Evolutionary conservation across 2,888 invertebrate species (phyloP).

Genomic region (Brenthis ino): DNA sequence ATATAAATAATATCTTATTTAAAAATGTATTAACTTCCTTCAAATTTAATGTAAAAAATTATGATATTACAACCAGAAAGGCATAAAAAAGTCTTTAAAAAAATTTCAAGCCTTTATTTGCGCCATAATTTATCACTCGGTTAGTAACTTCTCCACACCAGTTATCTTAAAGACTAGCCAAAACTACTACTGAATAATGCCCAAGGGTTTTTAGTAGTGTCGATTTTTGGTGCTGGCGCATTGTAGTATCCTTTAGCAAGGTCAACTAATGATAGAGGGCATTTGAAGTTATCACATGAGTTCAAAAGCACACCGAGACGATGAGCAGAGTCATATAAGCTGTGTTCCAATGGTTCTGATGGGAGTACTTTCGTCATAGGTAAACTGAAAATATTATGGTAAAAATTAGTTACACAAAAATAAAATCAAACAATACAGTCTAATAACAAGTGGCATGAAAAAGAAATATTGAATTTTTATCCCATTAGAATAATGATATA

Average conservation of each 20-base stretch:
- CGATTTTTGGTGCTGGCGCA: slow-evolving; percentile 62
- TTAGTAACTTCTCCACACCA: neutral
- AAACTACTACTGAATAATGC: slow-evolving; percentile 64
- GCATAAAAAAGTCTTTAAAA: too few species aligned
- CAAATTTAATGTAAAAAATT: too few species aligned
- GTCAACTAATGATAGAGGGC: slow-evolving; percentile 88
- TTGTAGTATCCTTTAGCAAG: slow-evolving; percentile 85
- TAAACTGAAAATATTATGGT: slow-evolving; percentile 74
- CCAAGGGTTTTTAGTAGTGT: slow-evolving; percentile 62
- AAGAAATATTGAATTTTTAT: too few species aligned
- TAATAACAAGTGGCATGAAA: too few species aligned
- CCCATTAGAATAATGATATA: too few species aligned
- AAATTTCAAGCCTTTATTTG: too few species aligned
- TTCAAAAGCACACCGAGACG: slow-evolving; percentile 61
- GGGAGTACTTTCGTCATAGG: slow-evolving; percentile 84
- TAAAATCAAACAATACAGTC: too few species aligned
- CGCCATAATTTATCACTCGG: too few species aligned
- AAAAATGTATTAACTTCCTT: too few species aligned
- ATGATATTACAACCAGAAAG: too few species aligned
- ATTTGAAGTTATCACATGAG: slow-evolving; percentile 84
- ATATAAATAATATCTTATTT: too few species aligned
- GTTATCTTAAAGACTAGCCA: slow-evolving; percentile 30
- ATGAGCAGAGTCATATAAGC: slow-evolving; percentile 86
- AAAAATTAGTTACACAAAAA: too few species aligned
- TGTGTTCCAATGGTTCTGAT: slow-evolving; percentile 85